Evolutionary conservation across 1,140 invertebrate species (phyloP).

Genomic region (Pseudomyrmex dendroicus): DNA sequence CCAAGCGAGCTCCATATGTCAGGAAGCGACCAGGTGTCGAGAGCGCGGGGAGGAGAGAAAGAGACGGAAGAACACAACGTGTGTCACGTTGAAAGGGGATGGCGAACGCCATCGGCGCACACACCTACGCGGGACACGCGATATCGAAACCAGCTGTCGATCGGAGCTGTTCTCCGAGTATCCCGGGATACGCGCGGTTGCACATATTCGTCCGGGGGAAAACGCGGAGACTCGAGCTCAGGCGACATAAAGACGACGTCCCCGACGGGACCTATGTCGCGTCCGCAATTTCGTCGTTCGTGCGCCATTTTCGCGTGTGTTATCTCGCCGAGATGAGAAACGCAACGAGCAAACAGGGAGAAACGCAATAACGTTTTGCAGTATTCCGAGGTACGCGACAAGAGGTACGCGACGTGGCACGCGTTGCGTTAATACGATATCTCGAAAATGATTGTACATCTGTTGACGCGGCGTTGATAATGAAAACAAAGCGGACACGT

Average conservation of each 20-base stretch:
- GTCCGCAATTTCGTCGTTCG: constrained; percentile 2
- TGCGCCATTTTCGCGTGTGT: constrained; percentile 34
- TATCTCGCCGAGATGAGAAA: constrained; percentile 36
- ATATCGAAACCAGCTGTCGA: constrained; percentile 78
- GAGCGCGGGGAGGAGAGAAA: constrained; percentile 10
- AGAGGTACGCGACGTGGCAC: constrained; percentile 9
- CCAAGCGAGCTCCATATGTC: constrained; percentile 71
- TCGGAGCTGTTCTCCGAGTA: constrained; percentile 53
- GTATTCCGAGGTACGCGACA: constrained; percentile 26
- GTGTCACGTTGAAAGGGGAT: neutral
- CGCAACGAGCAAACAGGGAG: neutral
- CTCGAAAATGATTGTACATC: neutral
- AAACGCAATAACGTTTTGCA: constrained; percentile 32
- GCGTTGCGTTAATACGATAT: neutral
- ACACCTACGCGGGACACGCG: constrained; percentile 72
- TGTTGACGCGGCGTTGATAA: neutral
- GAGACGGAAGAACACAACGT: neutral
- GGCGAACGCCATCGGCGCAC: neutral
- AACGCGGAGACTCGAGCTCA: constrained; percentile 3
- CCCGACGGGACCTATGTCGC: neutral
- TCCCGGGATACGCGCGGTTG: constrained; percentile 22
- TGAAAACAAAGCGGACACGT: constrained; percentile 16
- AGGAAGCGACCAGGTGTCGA: constrained; percentile 79
- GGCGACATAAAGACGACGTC: constrained; percentile 36
- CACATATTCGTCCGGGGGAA: neutral